A percentile compares a stretch with the other conserved stretches of the same genome.
Conservation (phyloP, 2,113 vertebrate genomes). For the Polypterus senegalus region DNA sequence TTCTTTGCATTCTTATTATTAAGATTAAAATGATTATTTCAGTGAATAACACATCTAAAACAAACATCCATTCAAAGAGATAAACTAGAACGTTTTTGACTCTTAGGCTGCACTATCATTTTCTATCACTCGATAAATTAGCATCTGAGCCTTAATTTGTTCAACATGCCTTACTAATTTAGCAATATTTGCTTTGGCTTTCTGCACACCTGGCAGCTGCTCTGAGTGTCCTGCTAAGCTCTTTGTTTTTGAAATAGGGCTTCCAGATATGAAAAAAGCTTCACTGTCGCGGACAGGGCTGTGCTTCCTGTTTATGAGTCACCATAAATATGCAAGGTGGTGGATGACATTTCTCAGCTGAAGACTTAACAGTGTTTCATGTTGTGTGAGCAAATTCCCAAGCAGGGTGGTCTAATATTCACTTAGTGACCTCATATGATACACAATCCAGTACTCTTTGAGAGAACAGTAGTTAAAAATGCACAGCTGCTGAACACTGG, state of each 20-base stretch:
- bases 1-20: neutral
- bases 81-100: constrained; percentile 33
- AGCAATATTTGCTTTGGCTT: constrained; percentile 63
- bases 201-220: constrained; percentile 45
- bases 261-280: constrained; percentile 54
- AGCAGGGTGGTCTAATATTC: constrained; percentile 59
- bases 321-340: constrained; percentile 70
- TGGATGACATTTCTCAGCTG: constrained; percentile 71
- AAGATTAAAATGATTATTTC: neutral
- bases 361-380: constrained; percentile 43
- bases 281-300: constrained; percentile 46
- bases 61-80: constrained; percentile 52
- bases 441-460: constrained; percentile 49
- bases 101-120: constrained; percentile 40
- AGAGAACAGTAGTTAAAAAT: constrained; percentile 59
- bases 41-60: constrained; percentile 26
- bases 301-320: constrained; percentile 70
- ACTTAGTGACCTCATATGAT: constrained; percentile 54
- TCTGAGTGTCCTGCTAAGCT: constrained; percentile 47
- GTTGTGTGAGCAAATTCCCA: constrained; percentile 43
- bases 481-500: constrained; percentile 20
- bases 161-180: constrained; percentile 62
- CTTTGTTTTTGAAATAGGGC: constrained; percentile 40
- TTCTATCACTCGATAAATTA: constrained; percentile 58
- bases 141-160: constrained; percentile 61